Evolutionary conservation across 2,797 vertebrate genomes (phyloP).

Genomic region (Discoglossus pictus): DNA sequence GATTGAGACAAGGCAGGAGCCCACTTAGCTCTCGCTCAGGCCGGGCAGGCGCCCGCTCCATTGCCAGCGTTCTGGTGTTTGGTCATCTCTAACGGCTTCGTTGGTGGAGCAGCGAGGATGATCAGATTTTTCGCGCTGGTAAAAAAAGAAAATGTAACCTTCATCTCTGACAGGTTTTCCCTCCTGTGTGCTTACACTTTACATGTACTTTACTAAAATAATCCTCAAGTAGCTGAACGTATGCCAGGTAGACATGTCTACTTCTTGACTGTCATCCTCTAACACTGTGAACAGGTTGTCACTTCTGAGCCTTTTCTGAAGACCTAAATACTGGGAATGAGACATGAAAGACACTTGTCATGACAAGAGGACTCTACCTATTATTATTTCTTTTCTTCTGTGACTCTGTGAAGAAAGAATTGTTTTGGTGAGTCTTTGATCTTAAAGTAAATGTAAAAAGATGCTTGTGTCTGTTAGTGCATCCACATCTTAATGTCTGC

Average conservation of each 20-base stretch:
- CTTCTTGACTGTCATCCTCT: neutral
- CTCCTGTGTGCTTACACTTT: no score
- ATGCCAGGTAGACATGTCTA: neutral
- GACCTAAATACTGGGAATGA: neutral
- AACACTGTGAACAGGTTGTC: neutral
- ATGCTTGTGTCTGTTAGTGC: neutral
- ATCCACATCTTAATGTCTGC: no score
- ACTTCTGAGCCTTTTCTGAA: neutral
- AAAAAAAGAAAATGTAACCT: no score
- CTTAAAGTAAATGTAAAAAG: neutral
- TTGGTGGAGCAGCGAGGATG: no score
- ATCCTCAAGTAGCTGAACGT: neutral
- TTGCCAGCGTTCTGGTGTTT: no score
- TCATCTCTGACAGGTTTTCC: no score
- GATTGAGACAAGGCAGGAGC: no score
- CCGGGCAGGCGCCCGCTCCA: no score
- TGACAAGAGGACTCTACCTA: neutral
- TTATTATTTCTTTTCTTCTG: constrained; percentile 1
- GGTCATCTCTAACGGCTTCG: no score
- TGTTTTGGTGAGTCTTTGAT: constrained; percentile 2
- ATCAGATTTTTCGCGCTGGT: no score
- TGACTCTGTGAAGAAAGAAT: neutral
- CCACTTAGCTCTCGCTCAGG: no score
- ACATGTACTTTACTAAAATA: no score
- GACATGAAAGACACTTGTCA: constrained; percentile 12